Evolutionary conservation across 2,113 vertebrate species (phyloP).

Genomic region (Cyprinodon tularosa): DNA sequence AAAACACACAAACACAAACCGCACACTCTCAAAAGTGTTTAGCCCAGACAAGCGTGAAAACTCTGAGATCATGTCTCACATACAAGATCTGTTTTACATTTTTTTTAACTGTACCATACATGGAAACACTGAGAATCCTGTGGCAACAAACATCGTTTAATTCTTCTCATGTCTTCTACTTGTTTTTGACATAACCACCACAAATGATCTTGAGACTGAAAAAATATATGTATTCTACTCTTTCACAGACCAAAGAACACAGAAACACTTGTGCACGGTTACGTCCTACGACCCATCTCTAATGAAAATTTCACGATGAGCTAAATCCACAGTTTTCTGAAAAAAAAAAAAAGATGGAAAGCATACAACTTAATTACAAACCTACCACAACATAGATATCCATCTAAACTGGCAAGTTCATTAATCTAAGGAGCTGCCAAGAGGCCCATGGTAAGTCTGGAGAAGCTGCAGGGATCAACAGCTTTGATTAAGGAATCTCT

Average conservation of each 20-base stretch:
- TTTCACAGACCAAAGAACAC: constrained; percentile 58
- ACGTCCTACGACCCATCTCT: constrained; percentile 51
- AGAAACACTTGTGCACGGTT: constrained; percentile 39
- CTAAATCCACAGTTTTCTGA: constrained; percentile 33
- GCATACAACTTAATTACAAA: background rate
- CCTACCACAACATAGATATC: background rate
- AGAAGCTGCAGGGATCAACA: background rate
- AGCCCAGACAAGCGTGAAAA: constrained; percentile 4
- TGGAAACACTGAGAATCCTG: constrained; percentile 6
- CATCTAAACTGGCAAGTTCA: background rate
- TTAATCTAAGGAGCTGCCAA: background rate
- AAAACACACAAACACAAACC: constrained; percentile 42
- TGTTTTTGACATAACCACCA: constrained; percentile 35
- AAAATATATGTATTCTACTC: constrained; percentile 48
- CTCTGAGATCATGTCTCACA: background rate
- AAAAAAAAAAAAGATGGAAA: background rate
- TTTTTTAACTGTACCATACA: constrained; percentile 12
- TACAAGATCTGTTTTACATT: constrained; percentile 1
- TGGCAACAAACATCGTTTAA: constrained; percentile 11
- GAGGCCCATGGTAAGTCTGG: background rate
- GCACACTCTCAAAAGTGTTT: constrained; percentile 22
- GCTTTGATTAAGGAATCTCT: background rate
- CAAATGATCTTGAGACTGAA: constrained; percentile 59
- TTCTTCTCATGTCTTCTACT: constrained; percentile 9
- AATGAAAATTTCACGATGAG: constrained; percentile 71